These are phyloP conservation scores for Drosophila gaucha DNA, from an alignment of 2,888 invertebrate genomes.

Conservation along the genomic window DNA sequence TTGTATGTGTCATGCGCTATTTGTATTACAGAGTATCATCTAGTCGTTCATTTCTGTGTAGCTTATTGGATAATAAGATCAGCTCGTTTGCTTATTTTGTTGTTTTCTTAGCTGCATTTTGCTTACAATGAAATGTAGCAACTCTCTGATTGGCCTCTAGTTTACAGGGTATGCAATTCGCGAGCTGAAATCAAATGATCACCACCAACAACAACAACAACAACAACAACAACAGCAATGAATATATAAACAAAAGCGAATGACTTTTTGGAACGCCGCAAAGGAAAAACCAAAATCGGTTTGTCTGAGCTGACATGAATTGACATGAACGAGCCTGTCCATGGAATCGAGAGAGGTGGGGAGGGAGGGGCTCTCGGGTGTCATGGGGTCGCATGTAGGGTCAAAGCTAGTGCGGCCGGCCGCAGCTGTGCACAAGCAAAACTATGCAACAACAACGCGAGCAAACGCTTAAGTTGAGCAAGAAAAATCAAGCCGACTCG, in stretches of 20 bases:
- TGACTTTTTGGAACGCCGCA: conserved; percentile 40
- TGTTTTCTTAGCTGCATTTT: background rate
- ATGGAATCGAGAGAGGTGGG: background rate
- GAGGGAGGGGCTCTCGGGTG: fast-evolving
- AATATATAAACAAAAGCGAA: conserved; percentile 41
- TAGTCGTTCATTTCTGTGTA: background rate
- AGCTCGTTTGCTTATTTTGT: too few species aligned
- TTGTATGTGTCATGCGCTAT: too few species aligned
- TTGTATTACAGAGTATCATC: background rate
- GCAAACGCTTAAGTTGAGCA: conserved; percentile 33
- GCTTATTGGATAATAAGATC: background rate
- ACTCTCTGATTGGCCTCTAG: background rate
- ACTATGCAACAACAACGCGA: conserved; percentile 36
- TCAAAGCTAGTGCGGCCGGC: conserved; percentile 25
- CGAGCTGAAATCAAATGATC: conserved; percentile 46
- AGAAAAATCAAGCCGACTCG: conserved; percentile 40
- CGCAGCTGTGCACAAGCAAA: conserved; percentile 50
- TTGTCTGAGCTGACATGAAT: conserved; percentile 61
- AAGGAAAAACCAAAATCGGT: conserved; percentile 42
- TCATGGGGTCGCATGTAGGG: conserved; percentile 19
- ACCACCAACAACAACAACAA: conserved; percentile 19
- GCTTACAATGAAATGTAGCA: too few species aligned
- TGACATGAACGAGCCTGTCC: conserved; percentile 52
- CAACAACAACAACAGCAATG: background rate
- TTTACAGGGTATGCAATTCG: conserved; percentile 35